Percentiles rank a stretch among this genome's conserved stretches.
phyloP scores from a whole-genome alignment of 2,113 vertebrate genomes.

The Lepus europaeus region DNA sequence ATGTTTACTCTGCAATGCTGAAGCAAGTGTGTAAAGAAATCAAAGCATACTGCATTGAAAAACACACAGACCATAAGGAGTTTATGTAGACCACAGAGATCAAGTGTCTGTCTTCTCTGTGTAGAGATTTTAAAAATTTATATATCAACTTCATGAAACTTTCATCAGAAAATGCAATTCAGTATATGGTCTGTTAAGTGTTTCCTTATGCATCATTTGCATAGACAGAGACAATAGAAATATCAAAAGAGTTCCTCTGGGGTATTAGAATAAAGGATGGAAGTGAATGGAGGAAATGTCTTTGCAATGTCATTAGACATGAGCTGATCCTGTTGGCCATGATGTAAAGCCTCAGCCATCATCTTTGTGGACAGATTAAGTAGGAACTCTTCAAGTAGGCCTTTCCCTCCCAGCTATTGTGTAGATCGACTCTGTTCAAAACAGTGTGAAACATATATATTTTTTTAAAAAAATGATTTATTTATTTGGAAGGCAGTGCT shows the following conservation, averaged over 20 bases:
- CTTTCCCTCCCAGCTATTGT: background rate
- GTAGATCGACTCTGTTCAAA: background rate
- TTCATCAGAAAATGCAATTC: background rate
- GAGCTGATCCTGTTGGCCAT: background rate
- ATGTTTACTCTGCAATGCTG: background rate
- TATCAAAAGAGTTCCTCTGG: background rate
- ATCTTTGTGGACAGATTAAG: background rate
- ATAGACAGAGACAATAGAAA: background rate
- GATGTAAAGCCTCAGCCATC: background rate
- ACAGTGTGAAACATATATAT: too few species aligned
- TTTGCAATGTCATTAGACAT: background rate
- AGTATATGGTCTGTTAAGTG: background rate
- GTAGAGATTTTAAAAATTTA: slow-evolving; percentile 24
- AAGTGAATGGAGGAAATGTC: background rate
- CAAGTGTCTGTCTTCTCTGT: background rate
- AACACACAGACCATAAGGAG: background rate
- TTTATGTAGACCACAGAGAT: background rate
- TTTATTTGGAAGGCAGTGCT: too few species aligned
- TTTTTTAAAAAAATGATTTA: too few species aligned
- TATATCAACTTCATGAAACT: background rate
- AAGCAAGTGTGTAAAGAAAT: background rate
- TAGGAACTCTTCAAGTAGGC: background rate
- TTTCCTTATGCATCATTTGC: slow-evolving; percentile 19
- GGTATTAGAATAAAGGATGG: background rate
- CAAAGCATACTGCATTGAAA: background rate